Conservation (phyloP, 1,140 invertebrate species). For the Marisa cornuarietis region DNA sequence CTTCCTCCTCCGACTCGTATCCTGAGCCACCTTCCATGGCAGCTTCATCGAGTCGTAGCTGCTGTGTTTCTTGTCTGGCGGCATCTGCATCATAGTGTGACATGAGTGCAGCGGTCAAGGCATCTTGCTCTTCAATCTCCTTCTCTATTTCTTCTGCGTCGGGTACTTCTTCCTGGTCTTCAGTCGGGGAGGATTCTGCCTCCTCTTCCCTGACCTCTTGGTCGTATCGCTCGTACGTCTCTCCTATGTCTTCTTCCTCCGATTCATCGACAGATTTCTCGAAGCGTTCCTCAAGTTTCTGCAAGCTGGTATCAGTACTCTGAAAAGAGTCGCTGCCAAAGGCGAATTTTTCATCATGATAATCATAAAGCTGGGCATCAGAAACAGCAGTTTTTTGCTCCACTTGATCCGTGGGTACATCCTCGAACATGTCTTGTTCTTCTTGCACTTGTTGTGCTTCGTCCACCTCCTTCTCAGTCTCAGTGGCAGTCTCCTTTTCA, state of each 20-base stretch:
- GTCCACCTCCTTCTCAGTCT: conserved; percentile 10
- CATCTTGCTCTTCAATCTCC: conserved; percentile 34
- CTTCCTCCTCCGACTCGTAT: conserved; percentile 17
- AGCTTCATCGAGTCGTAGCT: background rate
- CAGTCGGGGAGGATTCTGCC: background rate
- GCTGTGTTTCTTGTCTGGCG: background rate
- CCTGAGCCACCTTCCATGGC: conserved; percentile 13
- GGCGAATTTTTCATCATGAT: background rate
- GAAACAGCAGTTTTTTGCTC: conserved; percentile 33
- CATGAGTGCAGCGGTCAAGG: conserved; percentile 31
- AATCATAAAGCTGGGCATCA: conserved; percentile 29
- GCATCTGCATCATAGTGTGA: conserved; percentile 15
- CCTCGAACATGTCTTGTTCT: background rate
- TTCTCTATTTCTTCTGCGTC: conserved; percentile 25
- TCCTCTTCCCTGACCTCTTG: conserved; percentile 8
- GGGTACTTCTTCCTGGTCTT: conserved; percentile 5
- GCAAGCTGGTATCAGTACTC: background rate
- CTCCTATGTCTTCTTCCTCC: conserved; percentile 1
- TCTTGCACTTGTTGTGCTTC: background rate
- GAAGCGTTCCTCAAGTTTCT: background rate
- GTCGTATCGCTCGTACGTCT: background rate
- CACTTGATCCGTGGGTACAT: background rate
- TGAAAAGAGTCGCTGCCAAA: background rate
- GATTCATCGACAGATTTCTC: conserved; percentile 12
- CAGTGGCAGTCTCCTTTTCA: background rate